Conservation (phyloP, 2,888 invertebrate genomes). For the Drosophila meridiana region DNA sequence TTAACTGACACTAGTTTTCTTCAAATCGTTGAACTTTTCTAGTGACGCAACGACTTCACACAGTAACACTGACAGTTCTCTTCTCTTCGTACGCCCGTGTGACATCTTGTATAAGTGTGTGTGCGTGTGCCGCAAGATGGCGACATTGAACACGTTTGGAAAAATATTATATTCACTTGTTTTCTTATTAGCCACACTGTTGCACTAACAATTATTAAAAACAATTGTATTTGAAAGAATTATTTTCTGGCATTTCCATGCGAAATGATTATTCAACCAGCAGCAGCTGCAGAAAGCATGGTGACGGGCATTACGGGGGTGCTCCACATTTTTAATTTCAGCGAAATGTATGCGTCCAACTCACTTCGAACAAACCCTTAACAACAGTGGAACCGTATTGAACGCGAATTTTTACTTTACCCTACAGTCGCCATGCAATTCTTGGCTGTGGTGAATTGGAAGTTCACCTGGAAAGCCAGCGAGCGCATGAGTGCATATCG, state of each 20-base stretch:
- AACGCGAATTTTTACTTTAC: conserved; percentile 71
- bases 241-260: conserved; percentile 37
- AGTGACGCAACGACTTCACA: conserved; percentile 71
- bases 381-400: conserved; percentile 83
- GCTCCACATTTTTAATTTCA: conserved; percentile 50
- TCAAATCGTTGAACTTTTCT: conserved; percentile 48
- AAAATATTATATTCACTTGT: conserved; percentile 53
- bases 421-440: conserved; percentile 64
- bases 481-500: conserved; percentile 52
- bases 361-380: conserved; percentile 85
- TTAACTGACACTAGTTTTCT: conserved; percentile 28
- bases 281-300: conserved; percentile 29
- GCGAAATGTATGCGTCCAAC: conserved; percentile 63
- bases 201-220: conserved; percentile 36
- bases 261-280: conserved; percentile 77
- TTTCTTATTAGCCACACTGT: conserved; percentile 45
- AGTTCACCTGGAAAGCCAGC: conserved; percentile 28
- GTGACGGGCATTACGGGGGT: conserved; percentile 26
- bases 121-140: conserved; percentile 73
- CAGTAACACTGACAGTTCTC: conserved; percentile 52
- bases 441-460: conserved; percentile 62
- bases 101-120: conserved; percentile 47
- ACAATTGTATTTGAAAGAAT: conserved; percentile 19
- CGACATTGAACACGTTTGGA: conserved; percentile 65
- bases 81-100: conserved; percentile 52